A percentile compares a stretch with the other conserved stretches of the same genome.
phyloP scores from a whole-genome alignment of 2,888 invertebrate species.

The Nomada fucata region DNA sequence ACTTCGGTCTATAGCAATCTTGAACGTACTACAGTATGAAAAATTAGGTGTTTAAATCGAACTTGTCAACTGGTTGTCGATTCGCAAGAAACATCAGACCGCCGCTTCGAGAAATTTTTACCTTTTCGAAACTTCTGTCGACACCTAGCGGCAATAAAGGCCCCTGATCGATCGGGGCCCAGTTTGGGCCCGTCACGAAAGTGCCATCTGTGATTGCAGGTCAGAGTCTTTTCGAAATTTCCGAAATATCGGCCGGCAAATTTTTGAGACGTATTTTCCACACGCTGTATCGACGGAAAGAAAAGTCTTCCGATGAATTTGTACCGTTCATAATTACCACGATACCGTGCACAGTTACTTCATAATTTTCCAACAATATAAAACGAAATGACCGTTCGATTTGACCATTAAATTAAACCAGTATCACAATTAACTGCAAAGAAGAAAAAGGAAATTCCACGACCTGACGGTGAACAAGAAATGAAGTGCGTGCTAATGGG shows the following conservation, averaged over 20 bases:
- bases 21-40: too few relatives aligned
- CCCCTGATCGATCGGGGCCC: constrained; percentile 32
- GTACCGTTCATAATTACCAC: too few relatives aligned
- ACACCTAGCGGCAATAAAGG: constrained; percentile 60
- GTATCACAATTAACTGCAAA: neutral
- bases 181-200: constrained; percentile 17
- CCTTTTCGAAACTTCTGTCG: constrained; percentile 44
- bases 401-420: too few relatives aligned
- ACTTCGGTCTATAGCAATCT: too few relatives aligned
- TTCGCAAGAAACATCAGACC: too few relatives aligned
- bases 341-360: neutral
- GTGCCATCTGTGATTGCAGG: constrained; percentile 65
- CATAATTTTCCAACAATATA: neutral
- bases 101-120: neutral
- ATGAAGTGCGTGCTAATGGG: constrained; percentile 13
- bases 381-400: too few relatives aligned
- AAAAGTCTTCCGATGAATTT: neutral
- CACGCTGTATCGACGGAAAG: neutral
- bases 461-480: neutral
- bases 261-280: neutral
- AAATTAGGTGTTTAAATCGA: too few relatives aligned
- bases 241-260: constrained; percentile 42
- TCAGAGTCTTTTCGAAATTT: constrained; percentile 2
- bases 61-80: too few relatives aligned
- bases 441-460: neutral